Evolutionary conservation across 92 coral and sea anemone genomes (phyloP).

Genomic region (Phenganax subtilis): DNA sequence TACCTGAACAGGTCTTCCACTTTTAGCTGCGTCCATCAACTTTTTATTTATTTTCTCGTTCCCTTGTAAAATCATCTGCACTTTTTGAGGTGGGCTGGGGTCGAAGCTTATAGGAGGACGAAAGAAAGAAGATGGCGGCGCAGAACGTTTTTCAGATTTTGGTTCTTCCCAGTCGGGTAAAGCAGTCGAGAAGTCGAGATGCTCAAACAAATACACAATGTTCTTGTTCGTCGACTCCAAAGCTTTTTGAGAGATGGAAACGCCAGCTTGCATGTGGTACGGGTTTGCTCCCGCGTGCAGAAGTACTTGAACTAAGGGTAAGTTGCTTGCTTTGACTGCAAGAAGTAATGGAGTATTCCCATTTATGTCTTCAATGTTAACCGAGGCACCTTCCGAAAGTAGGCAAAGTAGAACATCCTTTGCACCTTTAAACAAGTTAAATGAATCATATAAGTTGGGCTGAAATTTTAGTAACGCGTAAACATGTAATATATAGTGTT

Average conservation of each 20-base stretch:
- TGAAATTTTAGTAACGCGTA: no score
- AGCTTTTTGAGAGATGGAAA: conserved; percentile 8
- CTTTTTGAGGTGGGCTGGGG: conserved; percentile 19
- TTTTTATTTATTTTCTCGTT: conserved; percentile 18
- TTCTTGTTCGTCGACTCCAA: conserved; percentile 23
- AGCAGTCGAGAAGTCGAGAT: conserved; percentile 27
- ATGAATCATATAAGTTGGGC: not conserved
- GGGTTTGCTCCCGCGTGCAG: conserved; percentile 39
- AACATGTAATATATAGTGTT: no score
- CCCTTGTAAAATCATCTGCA: conserved; percentile 22
- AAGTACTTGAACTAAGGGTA: conserved; percentile 26
- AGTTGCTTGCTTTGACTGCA: conserved; percentile 27
- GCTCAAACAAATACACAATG: conserved; percentile 35
- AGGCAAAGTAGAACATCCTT: conserved; percentile 25
- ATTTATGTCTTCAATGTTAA: conserved; percentile 13
- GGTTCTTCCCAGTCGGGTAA: conserved; percentile 33
- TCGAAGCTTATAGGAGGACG: conserved; percentile 23
- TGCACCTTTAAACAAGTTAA: not conserved
- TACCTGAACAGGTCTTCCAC: conserved; percentile 18
- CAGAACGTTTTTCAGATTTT: not conserved
- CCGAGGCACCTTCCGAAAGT: conserved; percentile 26
- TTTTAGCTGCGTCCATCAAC: conserved; percentile 31
- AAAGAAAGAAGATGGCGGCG: not conserved
- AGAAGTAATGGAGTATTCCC: conserved; percentile 35
- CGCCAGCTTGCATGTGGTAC: conserved; percentile 27